phyloP scores from a whole-genome alignment of 2,888 invertebrate genomes.

The Agrenia bidenticulata region DNA sequence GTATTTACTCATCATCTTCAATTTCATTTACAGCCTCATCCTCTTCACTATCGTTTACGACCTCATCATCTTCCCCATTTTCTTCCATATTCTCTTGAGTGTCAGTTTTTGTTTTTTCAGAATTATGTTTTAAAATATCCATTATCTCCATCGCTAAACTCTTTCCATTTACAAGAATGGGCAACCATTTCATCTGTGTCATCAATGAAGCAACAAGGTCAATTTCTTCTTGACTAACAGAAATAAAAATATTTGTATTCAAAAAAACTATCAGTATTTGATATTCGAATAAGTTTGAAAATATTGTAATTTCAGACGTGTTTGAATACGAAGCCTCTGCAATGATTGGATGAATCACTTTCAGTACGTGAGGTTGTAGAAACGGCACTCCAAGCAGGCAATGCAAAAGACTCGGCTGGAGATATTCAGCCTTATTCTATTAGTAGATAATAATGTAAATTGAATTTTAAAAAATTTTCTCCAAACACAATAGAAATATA shows the following conservation, averaged over 20 bases:
- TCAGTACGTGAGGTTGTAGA: constrained; percentile 31
- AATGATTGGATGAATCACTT: constrained; percentile 24
- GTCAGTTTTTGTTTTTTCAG: constrained; percentile 29
- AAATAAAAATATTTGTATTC: neutral
- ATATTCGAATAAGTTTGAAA: neutral
- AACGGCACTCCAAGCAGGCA: constrained; percentile 30
- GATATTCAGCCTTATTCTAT: constrained; percentile 30
- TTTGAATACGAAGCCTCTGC: constrained; percentile 28
- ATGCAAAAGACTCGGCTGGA: constrained; percentile 35
- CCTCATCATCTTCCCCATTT: constrained; percentile 3
- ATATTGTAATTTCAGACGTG: constrained; percentile 24
- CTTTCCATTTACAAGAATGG: constrained; percentile 27
- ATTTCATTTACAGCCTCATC: neutral
- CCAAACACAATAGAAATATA: neutral
- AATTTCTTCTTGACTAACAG: constrained; percentile 27
- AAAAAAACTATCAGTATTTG: neutral
- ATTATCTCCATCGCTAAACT: constrained; percentile 19
- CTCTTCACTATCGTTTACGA: neutral
- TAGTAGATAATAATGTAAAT: neutral
- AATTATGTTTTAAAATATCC: constrained; percentile 26
- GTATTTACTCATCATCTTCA: too few relatives aligned
- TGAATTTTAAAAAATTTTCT: neutral
- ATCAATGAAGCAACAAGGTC: constrained; percentile 25
- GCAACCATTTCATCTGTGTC: constrained; percentile 38
- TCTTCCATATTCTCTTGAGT: neutral